Base-by-base conservation (phyloP, 92 coral and sea anemone genomes). In the Pocillopora meandrina region DNA sequence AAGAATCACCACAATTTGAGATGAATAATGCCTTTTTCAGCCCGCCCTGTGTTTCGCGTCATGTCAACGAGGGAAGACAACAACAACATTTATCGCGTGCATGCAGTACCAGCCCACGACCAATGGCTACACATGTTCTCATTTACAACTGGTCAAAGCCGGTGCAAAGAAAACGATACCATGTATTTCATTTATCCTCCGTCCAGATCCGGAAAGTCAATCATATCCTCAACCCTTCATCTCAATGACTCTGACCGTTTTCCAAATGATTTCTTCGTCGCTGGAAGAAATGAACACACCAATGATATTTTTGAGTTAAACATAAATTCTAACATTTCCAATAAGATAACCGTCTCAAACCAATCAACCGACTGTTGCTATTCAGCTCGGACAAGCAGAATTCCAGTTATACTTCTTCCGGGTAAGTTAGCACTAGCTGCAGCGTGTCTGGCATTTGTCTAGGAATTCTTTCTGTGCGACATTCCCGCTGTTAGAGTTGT, bases 251-350 rank as follows among this genome's bases (percentile, higher is more conserved):
- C 72, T 33, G 17, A 59, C 3, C 58, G 78, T 13, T 85, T 84
- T 56, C 92, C 92, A 49, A 18, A 61, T 34, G 92, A 89, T 83
- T 89, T 85, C 60, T 85, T 89, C 77, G 34, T 80, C 73, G 52
- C 61, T 23, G 18, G 71, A 23, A 47, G 73, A 71, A 31, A 79
- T 19, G 42, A 84, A 57, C 16, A 18, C 69, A 61, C 92, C 10
- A 72, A 42, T 19, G 49, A 66, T 5, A 59, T 89, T 26, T 85
- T 73, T 13, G 89, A 78, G 13, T 18, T 89, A 33, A 13, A 16
- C 23, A 78, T 72, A 16, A 75, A 83, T 9, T 49, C 79, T n/a
- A 21, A 62, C 80, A 12, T 80, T 19, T 49, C 83, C 16, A 76
- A 76, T 31, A 76, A 57, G 81, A 72, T 89, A 52, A 85, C 62